Conservation (phyloP, 2,888 invertebrate species). For the Synanthedon andrenaeformis region DNA sequence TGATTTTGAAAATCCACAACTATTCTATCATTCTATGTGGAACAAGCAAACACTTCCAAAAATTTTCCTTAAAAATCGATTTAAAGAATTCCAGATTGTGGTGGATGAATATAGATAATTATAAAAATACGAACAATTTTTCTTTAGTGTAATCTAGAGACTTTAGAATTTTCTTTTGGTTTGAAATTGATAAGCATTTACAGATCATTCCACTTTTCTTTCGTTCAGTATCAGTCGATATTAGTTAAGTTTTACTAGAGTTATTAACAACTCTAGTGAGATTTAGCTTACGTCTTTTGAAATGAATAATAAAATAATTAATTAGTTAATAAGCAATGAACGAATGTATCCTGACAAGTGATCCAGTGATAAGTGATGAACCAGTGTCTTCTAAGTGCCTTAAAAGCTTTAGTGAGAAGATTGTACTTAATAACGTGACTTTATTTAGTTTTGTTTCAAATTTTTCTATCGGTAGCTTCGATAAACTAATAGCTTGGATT, state of each 20-base stretch:
- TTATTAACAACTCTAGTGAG: conserved; percentile 25
- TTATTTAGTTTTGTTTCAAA: conserved; percentile 37
- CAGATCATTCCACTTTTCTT: conserved; percentile 6
- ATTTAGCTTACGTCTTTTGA: conserved; percentile 35
- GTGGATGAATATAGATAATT: too few relatives aligned
- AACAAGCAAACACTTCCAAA: too few relatives aligned
- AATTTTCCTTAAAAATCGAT: too few relatives aligned
- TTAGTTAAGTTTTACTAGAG: conserved; percentile 42
- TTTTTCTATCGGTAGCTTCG: conserved; percentile 4
- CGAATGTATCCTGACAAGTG: conserved; percentile 50
- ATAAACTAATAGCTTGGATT: too few relatives aligned
- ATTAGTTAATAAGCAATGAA: conserved; percentile 39
- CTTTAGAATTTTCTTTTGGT: too few relatives aligned
- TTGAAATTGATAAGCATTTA: too few relatives aligned
- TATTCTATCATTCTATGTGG: too few relatives aligned
- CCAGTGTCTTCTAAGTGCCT: conserved; percentile 46
- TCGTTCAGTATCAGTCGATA: conserved; percentile 34
- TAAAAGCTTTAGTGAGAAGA: conserved; percentile 22
- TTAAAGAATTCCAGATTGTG: too few relatives aligned
- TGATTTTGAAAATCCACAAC: too few relatives aligned
- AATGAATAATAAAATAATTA: conserved; percentile 58
- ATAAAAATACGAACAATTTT: too few relatives aligned
- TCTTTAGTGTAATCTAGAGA: too few relatives aligned
- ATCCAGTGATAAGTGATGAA: conserved; percentile 31
- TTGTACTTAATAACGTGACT: conserved; percentile 36